These are phyloP conservation scores for Clunio marinus DNA, from an alignment of 2,888 invertebrate genomes.

Conservation along the genomic window DNA sequence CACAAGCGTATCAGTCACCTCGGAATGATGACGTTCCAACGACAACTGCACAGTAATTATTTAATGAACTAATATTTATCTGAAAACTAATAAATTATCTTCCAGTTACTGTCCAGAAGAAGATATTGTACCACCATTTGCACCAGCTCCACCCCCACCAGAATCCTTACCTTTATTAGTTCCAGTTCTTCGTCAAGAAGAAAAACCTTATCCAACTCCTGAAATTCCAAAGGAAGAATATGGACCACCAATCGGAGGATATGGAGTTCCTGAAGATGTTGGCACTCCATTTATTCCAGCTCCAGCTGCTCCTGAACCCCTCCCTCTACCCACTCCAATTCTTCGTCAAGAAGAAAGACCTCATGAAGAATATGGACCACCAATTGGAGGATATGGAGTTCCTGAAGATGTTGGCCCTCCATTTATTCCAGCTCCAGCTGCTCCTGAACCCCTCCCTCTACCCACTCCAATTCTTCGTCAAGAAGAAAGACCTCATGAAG, in stretches of 20 bases:
- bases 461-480: not conserved
- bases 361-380: conserved; percentile 41
- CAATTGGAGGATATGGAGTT: not conserved
- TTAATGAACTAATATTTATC: not conserved
- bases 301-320: conserved; percentile 27
- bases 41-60: conserved; percentile 10
- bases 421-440: conserved; percentile 48
- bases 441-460: conserved; percentile 31
- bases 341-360: conserved; percentile 45
- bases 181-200: not conserved
- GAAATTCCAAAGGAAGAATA: not conserved
- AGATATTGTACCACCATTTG: conserved; percentile 39
- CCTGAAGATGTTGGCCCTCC: conserved; percentile 51
- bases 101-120: conserved; percentile 34
- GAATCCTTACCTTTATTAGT: conserved; percentile 38
- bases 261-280: conserved; percentile 43
- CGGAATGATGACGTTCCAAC: no score
- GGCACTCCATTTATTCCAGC: conserved; percentile 54
- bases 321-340: not conserved
- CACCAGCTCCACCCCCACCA: conserved; percentile 41
- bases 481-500: not conserved
- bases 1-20: no score
- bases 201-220: not conserved
- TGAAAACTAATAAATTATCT: not conserved
- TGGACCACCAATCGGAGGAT: conserved; percentile 42